phyloP scores from a whole-genome alignment of 2,888 invertebrate genomes.

The Caenorhabditis auriculariae region DNA sequence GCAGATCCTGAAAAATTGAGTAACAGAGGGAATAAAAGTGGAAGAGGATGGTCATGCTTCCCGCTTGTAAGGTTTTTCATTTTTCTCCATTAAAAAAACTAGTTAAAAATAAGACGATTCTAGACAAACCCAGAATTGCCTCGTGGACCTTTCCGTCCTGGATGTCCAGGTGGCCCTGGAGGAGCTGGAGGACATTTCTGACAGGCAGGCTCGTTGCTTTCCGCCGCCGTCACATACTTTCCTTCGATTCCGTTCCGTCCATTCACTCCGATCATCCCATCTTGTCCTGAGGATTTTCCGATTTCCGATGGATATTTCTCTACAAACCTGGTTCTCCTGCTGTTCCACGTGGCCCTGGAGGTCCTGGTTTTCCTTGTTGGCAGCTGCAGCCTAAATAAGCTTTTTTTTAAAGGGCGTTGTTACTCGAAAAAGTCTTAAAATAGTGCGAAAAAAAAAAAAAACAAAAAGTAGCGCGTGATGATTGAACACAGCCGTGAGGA shows the following conservation, averaged over 20 bases:
- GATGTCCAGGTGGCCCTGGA: constrained; percentile 47
- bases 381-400: constrained; percentile 44
- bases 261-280: constrained; percentile 40
- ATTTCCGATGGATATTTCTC: neutral
- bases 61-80: too few species aligned
- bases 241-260: constrained; percentile 45
- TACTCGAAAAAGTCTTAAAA: too few species aligned
- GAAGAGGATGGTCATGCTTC: too few species aligned
- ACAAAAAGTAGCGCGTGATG: constrained; percentile 3
- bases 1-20: too few species aligned
- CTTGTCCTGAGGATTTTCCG: constrained; percentile 9
- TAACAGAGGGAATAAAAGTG: too few species aligned
- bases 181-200: constrained; percentile 48
- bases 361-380: constrained; percentile 47
- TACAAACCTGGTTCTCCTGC: constrained; percentile 29
- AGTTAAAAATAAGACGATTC: neutral
- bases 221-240: constrained; percentile 33
- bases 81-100: too few species aligned
- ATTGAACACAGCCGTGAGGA: neutral
- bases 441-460: neutral
- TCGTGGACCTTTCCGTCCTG: constrained; percentile 43
- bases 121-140: constrained; percentile 29
- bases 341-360: constrained; percentile 31
- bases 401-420: too few species aligned
- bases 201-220: constrained; percentile 34